Evolutionary conservation across 1,140 invertebrate species (phyloP).

Genomic region (Formica selysi): DNA sequence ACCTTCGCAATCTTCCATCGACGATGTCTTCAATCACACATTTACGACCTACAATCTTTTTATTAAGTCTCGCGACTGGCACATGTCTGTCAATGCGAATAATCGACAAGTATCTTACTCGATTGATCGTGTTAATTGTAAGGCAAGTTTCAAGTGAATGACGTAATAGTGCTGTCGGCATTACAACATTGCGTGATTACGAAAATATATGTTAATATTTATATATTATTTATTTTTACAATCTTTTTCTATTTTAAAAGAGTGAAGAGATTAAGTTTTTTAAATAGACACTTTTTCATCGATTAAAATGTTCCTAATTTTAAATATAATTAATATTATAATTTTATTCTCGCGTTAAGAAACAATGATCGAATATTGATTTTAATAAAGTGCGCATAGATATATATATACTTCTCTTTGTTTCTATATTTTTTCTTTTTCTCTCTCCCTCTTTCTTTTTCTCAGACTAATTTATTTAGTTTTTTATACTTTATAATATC

Average conservation of each 20-base stretch:
- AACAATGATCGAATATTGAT: not conserved
- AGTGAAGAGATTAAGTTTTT: conserved; percentile 1
- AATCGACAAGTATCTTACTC: conserved; percentile 10
- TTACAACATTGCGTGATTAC: not conserved
- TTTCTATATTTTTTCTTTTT: not conserved
- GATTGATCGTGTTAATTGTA: conserved; percentile 32
- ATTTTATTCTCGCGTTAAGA: not conserved
- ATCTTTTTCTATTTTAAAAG: not conserved
- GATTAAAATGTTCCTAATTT: not conserved
- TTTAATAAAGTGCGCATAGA: not conserved
- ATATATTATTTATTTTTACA: not conserved
- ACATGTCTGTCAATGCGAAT: conserved; percentile 11
- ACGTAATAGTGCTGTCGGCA: not conserved
- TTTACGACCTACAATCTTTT: conserved; percentile 45
- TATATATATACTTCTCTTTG: no score
- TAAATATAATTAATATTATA: not conserved
- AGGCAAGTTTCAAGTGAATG: conserved; percentile 18
- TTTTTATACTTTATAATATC: conserved; percentile 44
- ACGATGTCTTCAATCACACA: conserved; percentile 50
- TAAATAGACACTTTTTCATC: not conserved
- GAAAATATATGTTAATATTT: not conserved
- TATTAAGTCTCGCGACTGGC: conserved; percentile 39
- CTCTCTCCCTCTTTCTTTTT: conserved; percentile 15
- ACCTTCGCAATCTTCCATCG: conserved; percentile 47
- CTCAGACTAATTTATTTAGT: not conserved